Evolutionary conservation across 2,888 invertebrate genomes (phyloP).

Genomic region (Aelia acuminata): DNA sequence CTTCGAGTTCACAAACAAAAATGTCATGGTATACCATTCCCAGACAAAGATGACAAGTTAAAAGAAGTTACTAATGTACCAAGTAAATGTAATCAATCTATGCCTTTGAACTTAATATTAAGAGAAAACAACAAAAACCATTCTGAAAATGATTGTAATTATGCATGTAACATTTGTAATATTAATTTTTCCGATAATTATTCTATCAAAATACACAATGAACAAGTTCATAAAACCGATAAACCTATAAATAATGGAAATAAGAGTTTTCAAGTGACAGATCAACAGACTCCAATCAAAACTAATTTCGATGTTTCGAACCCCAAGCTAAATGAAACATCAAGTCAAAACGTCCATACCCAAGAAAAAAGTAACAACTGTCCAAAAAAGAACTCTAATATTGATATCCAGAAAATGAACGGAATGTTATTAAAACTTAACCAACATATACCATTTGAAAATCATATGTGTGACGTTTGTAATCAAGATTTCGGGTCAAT

Average conservation of each 20-base stretch:
- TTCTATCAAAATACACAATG: constrained; percentile 64
- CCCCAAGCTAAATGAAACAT: background rate
- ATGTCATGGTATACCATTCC: constrained; percentile 83
- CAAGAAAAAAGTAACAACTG: background rate
- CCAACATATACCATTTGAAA: constrained; percentile 63
- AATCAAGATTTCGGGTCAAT: constrained; percentile 65
- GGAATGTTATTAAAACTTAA: constrained; percentile 65
- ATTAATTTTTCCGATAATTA: constrained; percentile 63
- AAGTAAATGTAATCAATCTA: constrained; percentile 64
- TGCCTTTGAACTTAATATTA: constrained; percentile 65
- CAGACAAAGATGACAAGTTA: constrained; percentile 68
- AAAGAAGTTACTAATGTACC: constrained; percentile 57
- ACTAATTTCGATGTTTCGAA: constrained; percentile 30
- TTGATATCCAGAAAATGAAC: constrained; percentile 65
- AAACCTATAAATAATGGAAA: background rate
- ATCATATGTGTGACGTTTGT: constrained; percentile 65
- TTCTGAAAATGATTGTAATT: constrained; percentile 61
- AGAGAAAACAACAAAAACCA: constrained; percentile 63
- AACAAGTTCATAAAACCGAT: constrained; percentile 62
- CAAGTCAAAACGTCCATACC: background rate
- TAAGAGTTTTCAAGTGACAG: background rate
- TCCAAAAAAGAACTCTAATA: constrained; percentile 43
- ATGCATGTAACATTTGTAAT: constrained; percentile 64
- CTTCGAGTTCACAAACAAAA: constrained; percentile 92
- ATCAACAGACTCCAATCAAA: constrained; percentile 2